These are phyloP conservation scores for Pycnomerus fuliginosus DNA, from an alignment of 2,888 invertebrate genomes.

Conservation along the genomic window DNA sequence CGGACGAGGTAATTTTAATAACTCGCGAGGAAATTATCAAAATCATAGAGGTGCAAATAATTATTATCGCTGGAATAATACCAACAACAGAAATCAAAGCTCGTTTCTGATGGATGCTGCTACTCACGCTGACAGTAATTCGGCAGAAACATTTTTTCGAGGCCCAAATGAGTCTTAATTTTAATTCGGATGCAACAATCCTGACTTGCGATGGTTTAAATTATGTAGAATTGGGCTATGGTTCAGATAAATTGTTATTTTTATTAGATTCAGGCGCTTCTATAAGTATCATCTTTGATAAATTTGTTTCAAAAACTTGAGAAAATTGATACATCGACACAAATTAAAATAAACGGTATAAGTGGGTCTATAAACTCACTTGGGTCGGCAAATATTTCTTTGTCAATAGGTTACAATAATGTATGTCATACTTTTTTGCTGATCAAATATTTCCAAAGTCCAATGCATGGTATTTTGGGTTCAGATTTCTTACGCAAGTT, in stretches of 20 bases:
- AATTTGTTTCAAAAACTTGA: not conserved
- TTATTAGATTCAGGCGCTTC: conserved; percentile 17
- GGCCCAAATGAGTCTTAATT: not conserved
- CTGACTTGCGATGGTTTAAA: conserved; percentile 11
- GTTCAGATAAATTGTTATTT: conserved; percentile 4
- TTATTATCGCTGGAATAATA: conserved; percentile 5
- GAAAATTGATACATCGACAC: not conserved
- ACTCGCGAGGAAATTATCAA: not conserved
- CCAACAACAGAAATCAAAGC: not conserved
- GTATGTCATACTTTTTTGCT: no score
- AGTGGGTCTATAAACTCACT: not conserved
- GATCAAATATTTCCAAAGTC: not conserved
- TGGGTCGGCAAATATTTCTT: not conserved
- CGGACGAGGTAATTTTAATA: not conserved
- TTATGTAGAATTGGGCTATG: conserved; percentile 2
- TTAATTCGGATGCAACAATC: not conserved
- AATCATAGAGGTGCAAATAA: conserved; percentile 1
- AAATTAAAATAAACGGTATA: not conserved
- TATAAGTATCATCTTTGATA: conserved; percentile 13
- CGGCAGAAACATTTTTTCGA: conserved; percentile 9
- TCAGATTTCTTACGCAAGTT: not conserved
- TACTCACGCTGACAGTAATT: not conserved
- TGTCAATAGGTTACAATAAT: not conserved
- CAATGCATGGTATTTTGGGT: not conserved
- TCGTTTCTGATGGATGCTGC: no score